Percentiles rank a stretch among this genome's conserved stretches.
These are phyloP conservation scores for Erebia ligea DNA, from an alignment of 2,888 invertebrate genomes.

Conservation along the genomic window DNA sequence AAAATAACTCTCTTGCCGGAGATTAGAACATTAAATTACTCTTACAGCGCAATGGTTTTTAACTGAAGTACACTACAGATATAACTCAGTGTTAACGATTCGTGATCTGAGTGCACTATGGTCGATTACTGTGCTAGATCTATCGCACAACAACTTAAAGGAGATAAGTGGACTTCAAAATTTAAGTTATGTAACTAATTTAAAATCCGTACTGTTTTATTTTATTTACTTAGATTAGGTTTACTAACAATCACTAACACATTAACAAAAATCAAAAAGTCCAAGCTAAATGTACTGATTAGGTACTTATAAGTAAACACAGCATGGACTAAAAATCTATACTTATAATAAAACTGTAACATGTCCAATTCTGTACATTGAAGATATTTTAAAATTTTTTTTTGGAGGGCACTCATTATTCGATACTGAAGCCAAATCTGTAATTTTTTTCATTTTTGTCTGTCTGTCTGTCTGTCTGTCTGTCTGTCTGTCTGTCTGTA, in stretches of 20 bases:
- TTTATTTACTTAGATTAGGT: background rate
- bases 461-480: no score
- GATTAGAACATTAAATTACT: slow-evolving; percentile 1
- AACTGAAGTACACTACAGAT: slow-evolving; percentile 84
- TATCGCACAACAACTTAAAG: slow-evolving; percentile 85
- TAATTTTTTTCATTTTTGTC: no score
- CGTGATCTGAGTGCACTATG: slow-evolving; percentile 82
- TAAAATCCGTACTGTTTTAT: background rate
- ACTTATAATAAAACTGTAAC: no score
- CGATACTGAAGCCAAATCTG: no score
- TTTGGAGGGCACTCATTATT: no score
- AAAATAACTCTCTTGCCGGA: background rate
- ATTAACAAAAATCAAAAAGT: no score
- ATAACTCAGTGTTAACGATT: slow-evolving; percentile 80
- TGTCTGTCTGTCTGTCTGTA: no score
- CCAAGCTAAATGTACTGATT: no score
- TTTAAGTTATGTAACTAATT: slow-evolving; percentile 65
- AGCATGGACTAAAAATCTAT: no score
- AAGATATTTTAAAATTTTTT: no score
- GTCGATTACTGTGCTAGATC: slow-evolving; percentile 84
- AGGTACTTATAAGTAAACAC: no score
- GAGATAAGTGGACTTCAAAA: slow-evolving; percentile 79
- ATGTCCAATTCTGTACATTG: no score
- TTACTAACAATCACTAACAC: background rate
- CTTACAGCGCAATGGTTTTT: slow-evolving; percentile 83